Base-by-base conservation (phyloP, 2,888 invertebrate species). In the Pammene aurita region DNA sequence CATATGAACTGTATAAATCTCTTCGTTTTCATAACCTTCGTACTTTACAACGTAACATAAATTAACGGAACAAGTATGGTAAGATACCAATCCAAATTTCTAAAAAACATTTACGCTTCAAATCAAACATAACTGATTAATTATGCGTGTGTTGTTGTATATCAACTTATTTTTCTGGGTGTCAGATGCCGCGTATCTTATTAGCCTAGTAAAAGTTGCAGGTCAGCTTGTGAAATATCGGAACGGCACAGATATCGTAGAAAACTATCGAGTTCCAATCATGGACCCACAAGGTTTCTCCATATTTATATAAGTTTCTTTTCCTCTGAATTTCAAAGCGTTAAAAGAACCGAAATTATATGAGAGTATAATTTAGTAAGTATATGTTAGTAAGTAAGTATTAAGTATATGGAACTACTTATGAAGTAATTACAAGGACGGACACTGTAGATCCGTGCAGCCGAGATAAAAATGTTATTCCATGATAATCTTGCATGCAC, bases 131-230 rank as follows among this genome's bases (percentile, higher is more conserved):
- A n/a, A 5, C 18, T 38, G 38, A 62, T 68, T 58, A 58, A 68
- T 64, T 58, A 68, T 68, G 52, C 52, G 64, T 58, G 38, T 54
- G 55, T 46, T 67, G n/a, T 64, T 63, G 52, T 52, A 64, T 57
- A 69, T 50, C 11, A 55, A 66, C 55, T n/a, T 61, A 42, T 57
- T 70, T 65, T 70, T 66, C 61, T 70, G 56, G 61, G 56, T 44
- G 56, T 57, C 70, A 56, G 52, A 61, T 62, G 61, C 50, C 38
- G 38, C 35, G 70, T 54, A 60, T 72, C 62, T 62, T 42, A 62
- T 62, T 70, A 64, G 55, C 70, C 65, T 42, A 76, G 72, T 72
- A 74, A 73, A 66, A 71, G 56, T 60, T 73, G 74, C 74, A 73
- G 73, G 56, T 56, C 46, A 56, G 48, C 56, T 72, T 74, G 73